Conservation (phyloP, 2,888 invertebrate species). For the Nezara viridula region DNA sequence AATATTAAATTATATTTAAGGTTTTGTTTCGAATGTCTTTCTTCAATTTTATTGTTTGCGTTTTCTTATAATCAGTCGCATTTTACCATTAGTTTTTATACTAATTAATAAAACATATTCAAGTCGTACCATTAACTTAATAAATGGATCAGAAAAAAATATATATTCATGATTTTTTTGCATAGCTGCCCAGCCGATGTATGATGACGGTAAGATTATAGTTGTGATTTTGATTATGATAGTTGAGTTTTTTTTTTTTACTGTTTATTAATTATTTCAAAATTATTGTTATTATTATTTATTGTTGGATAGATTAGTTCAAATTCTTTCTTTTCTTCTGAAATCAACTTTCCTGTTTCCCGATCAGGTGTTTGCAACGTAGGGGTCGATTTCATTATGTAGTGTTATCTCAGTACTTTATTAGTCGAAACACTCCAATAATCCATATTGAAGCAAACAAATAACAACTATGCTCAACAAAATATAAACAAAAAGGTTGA, state of each 20-base stretch:
- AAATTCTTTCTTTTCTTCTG: background rate
- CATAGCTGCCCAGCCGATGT: constrained; percentile 40
- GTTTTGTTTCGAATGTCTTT: background rate
- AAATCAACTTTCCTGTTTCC: background rate
- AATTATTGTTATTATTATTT: no score
- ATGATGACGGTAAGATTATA: constrained; percentile 37
- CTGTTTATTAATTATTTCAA: background rate
- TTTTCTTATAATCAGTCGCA: no score
- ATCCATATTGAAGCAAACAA: no score
- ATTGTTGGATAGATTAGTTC: background rate
- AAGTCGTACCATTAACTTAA: background rate
- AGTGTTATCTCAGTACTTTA: no score
- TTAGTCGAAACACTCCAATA: no score
- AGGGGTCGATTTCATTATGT: no score
- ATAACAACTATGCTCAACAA: no score
- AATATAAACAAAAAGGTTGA: no score
- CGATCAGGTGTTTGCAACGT: background rate
- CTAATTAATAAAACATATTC: background rate
- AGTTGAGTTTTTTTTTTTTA: background rate
- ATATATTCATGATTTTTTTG: background rate
- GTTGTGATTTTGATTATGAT: background rate
- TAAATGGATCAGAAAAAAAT: background rate
- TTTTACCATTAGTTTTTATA: background rate
- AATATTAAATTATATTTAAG: no score
- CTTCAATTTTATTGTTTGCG: background rate